Evolutionary conservation across 2,797 vertebrate genomes (phyloP).

Genomic region (Eulemur coronatus): DNA sequence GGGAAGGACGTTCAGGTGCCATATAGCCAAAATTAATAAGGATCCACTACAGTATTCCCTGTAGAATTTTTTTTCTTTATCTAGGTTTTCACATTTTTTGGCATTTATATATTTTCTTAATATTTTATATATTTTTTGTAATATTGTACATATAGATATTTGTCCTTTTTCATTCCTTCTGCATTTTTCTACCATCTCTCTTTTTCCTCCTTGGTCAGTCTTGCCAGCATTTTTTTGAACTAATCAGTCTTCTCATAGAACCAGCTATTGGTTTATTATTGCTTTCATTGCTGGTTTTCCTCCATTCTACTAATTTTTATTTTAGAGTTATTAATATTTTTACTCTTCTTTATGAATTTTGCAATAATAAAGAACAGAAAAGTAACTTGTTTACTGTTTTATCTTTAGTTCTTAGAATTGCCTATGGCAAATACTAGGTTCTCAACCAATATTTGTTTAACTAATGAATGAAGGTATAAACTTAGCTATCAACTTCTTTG

Average conservation of each 20-base stretch:
- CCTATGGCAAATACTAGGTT: background rate
- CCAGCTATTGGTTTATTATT: background rate
- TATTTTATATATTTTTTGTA: background rate
- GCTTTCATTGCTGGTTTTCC: background rate
- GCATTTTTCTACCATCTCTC: background rate
- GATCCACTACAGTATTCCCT: background rate
- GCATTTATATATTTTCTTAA: background rate
- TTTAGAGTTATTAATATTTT: background rate
- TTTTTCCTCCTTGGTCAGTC: background rate
- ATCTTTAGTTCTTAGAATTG: background rate
- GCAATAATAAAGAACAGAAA: background rate
- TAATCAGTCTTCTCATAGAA: background rate
- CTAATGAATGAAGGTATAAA: background rate
- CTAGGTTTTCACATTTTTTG: background rate
- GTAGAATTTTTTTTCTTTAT: background rate
- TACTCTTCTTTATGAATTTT: background rate
- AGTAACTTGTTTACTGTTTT: background rate
- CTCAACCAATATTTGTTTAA: background rate
- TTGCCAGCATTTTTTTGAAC: background rate
- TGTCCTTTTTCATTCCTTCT: background rate
- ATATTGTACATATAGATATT: background rate
- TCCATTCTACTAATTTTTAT: background rate
- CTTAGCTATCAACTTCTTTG: background rate
- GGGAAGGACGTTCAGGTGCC: background rate
- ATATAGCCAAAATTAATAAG: background rate